These are phyloP conservation scores for Stenichneumon culpator DNA, from an alignment of 2,888 invertebrate genomes.

Conservation along the genomic window DNA sequence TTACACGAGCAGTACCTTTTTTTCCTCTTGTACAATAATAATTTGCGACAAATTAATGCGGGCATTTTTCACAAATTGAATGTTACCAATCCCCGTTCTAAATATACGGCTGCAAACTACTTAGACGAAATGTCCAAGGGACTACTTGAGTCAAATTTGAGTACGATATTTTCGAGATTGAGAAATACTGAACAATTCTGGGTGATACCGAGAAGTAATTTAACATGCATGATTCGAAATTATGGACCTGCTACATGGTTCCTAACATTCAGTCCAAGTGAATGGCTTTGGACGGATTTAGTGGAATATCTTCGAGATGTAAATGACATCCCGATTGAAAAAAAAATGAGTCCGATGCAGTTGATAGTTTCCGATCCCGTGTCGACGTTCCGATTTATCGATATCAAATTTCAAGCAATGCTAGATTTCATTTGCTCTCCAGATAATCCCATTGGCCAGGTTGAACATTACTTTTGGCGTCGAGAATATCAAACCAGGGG, in stretches of 20 bases:
- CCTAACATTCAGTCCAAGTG: neutral
- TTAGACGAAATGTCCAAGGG: constrained; percentile 57
- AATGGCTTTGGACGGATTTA: constrained; percentile 76
- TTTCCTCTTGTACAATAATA: constrained; percentile 71
- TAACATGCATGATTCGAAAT: constrained; percentile 68
- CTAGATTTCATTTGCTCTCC: constrained; percentile 74
- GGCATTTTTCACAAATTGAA: constrained; percentile 71
- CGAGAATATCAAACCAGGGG: constrained; percentile 72
- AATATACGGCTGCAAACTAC: constrained; percentile 63
- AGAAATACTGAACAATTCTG: constrained; percentile 70
- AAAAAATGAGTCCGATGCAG: constrained; percentile 6
- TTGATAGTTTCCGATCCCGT: constrained; percentile 59
- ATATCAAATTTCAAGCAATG: constrained; percentile 76
- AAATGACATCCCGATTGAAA: neutral
- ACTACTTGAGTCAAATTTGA: constrained; percentile 64
- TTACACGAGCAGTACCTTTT: constrained; percentile 74
- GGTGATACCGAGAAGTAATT: constrained; percentile 63
- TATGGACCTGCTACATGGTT: constrained; percentile 68
- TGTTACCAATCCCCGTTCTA: constrained; percentile 57
- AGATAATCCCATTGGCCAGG: constrained; percentile 63
- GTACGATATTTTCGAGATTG: constrained; percentile 67
- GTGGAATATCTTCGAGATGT: constrained; percentile 71
- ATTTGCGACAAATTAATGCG: constrained; percentile 71
- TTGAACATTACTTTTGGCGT: constrained; percentile 29
- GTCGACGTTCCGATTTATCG: constrained; percentile 75